These are phyloP conservation scores for Hirtodrosophila cameraria DNA, from an alignment of 2,888 invertebrate species.

Conservation along the genomic window DNA sequence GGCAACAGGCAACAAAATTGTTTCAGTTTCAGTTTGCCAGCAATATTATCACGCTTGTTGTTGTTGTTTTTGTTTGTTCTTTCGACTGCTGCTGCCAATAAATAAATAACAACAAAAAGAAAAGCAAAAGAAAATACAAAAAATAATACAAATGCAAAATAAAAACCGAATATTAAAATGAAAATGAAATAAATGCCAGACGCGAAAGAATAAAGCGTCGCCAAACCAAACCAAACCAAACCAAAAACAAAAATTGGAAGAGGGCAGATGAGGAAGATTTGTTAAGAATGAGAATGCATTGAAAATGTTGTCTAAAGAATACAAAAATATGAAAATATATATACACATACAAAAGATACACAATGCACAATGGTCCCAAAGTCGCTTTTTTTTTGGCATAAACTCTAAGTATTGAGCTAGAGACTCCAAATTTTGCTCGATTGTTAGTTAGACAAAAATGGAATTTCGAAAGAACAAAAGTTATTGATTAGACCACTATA, in stretches of 20 bases:
- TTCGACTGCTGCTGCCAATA: slow-evolving; percentile 35
- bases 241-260: too few relatives aligned
- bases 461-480: too few relatives aligned
- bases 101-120: slow-evolving; percentile 28
- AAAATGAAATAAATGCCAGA: slow-evolving; percentile 49
- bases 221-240: slow-evolving; percentile 18
- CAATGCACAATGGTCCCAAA: background rate
- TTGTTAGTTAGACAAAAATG: too few relatives aligned
- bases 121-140: slow-evolving; percentile 8
- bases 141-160: slow-evolving; percentile 27
- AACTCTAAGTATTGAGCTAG: too few relatives aligned
- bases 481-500: too few relatives aligned
- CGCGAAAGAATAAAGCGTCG: slow-evolving; percentile 39
- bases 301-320: slow-evolving; percentile 7
- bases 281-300: slow-evolving; percentile 39
- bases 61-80: slow-evolving; percentile 4
- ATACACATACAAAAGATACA: background rate
- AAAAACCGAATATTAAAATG: slow-evolving; percentile 36
- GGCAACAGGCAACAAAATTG: slow-evolving; percentile 23
- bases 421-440: too few relatives aligned
- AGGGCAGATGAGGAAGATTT: slow-evolving; percentile 31
- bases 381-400: too few relatives aligned
- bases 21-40: slow-evolving; percentile 6
- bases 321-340: slow-evolving; percentile 2
- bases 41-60: slow-evolving; percentile 2